A percentile compares a stretch with the other conserved stretches of the same genome.
phyloP scores from a whole-genome alignment of 2,888 invertebrate genomes.

The Orthosia incerta region DNA sequence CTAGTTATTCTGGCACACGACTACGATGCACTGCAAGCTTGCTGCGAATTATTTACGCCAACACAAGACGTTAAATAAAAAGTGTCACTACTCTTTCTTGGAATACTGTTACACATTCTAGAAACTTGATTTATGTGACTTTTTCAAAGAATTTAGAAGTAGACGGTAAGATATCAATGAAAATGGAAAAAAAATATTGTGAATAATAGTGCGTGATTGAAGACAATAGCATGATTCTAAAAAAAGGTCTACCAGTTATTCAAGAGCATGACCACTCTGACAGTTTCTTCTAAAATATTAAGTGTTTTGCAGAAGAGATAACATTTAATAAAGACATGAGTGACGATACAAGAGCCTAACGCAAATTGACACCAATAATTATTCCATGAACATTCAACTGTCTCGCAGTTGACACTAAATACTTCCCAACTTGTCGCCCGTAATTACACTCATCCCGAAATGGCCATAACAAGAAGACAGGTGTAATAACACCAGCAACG shows the following conservation, averaged over 20 bases:
- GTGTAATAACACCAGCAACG: constrained; percentile 38
- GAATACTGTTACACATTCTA: constrained; percentile 1
- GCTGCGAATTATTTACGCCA: background rate
- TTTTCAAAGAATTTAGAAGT: background rate
- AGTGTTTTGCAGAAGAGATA: constrained; percentile 1
- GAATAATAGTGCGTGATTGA: background rate
- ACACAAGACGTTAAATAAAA: constrained; percentile 12
- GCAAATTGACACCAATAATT: constrained; percentile 27
- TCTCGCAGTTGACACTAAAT: constrained; percentile 43
- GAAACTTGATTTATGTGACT: background rate
- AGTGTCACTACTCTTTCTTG: background rate
- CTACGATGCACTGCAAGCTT: constrained; percentile 19
- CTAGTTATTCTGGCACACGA: constrained; percentile 36
- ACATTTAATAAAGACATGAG: constrained; percentile 21
- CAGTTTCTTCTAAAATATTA: background rate
- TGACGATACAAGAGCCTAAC: constrained; percentile 12
- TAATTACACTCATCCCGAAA: constrained; percentile 46
- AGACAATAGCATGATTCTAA: background rate
- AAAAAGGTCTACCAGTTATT: no score
- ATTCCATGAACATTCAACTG: constrained; percentile 13
- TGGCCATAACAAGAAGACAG: constrained; percentile 43
- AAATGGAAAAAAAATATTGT: background rate
- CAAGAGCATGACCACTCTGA: background rate
- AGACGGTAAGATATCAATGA: background rate
- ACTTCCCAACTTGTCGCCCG: constrained; percentile 13